Evolutionary conservation across 2,797 vertebrate species (phyloP), one percentile per base, ranked within the genome.

Genomic region (Nannoperca obscura): DNA sequence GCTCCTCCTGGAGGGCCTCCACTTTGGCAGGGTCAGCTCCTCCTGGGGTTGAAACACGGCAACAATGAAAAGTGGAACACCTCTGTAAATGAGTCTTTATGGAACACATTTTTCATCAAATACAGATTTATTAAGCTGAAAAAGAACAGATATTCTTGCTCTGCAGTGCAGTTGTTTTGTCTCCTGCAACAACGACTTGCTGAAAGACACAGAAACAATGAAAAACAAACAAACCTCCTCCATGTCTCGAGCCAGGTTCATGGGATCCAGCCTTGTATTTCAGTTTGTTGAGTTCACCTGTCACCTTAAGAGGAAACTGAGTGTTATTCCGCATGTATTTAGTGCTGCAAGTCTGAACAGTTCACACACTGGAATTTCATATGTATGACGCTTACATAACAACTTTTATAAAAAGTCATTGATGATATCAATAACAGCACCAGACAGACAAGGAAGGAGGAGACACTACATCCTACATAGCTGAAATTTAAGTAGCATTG

Each of bases 181-280:
- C 34, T 71, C 66, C 27, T 24, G 32, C 34, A 59, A 79, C 14
- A 55, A 57, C 8, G 14, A 55, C 50, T 61, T 15, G 54, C 14
- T 40, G 30, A 47, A 7, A 24, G 20, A 24, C 20, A 67, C 13
- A 13, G 20, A 63, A 12, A 77, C 53, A 42, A 67, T 14, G 9
- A 50, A 61, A 62, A 57, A 34, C 4, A 71, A 75, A 90, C 90
- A 72, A 78, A 93, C 85, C 96, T 78, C 96, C 96, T 8, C 95
- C 96, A 77, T 98, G 96, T 75, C 98, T 95, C 0, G 96, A 95
- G 68, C 96, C 96, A 38, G 90, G 68, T 71, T 99, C 98, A 34
- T 99, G 97, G 62, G 96, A 93, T 5, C 97, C 96, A 0, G 97
- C 96, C 83, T 99, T 99, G 92, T 96, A 99, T 87, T 99, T 99